Evolutionary conservation across 2,113 vertebrate genomes (phyloP).

Genomic region (Tonatia bakeri): DNA sequence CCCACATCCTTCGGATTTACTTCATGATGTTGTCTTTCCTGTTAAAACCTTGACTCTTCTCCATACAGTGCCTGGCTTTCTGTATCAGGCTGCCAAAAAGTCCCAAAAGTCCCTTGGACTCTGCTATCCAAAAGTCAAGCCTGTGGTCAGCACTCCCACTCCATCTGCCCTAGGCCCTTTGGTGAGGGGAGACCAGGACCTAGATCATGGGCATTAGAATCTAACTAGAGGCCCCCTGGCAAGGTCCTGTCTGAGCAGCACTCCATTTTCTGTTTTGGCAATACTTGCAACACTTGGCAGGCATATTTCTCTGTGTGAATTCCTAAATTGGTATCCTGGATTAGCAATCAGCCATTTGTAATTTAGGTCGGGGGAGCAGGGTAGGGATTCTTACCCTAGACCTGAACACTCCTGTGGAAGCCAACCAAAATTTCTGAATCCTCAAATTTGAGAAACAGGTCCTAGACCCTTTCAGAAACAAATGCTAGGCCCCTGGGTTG

Average conservation of each 20-base stretch:
- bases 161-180: background rate
- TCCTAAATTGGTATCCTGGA: conserved; percentile 20
- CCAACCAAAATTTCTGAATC: background rate
- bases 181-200: background rate
- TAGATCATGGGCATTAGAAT: background rate
- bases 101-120: background rate
- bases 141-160: background rate
- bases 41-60: conserved; percentile 7
- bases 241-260: background rate
- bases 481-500: background rate
- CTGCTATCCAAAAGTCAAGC: background rate
- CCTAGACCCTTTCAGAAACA: background rate
- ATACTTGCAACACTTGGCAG: background rate
- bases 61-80: background rate
- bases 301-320: background rate
- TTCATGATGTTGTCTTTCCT: background rate
- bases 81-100: conserved; percentile 1
- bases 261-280: background rate
- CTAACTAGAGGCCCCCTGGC: background rate
- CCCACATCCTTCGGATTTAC: background rate
- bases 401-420: background rate
- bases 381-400: background rate
- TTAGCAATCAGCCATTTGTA: conserved; percentile 13
- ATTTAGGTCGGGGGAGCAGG: background rate
- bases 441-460: background rate